Evolutionary conservation across 2,888 invertebrate species (phyloP), one percentile per base, ranked within the genome.

Genomic region (Alloscopus bannaensis): DNA sequence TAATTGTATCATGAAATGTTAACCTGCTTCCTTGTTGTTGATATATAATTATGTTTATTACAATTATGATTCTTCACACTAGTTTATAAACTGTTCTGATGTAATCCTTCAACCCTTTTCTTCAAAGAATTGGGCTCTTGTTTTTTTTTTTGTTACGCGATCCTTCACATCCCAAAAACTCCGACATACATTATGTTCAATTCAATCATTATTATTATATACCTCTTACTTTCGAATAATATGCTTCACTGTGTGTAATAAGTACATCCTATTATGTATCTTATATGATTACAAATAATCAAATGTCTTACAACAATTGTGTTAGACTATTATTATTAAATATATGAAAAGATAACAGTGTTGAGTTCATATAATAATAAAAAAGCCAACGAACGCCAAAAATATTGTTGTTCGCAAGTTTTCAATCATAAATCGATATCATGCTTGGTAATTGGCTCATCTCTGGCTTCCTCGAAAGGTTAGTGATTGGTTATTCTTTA

Each of bases 321-420:
- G 45, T 66, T 66, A 52, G 36, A 77, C 42, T 69, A 77, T n/a
- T n/a, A n/a, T n/a, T n/a, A n/a, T 55, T 57, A 65, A 62, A 77
- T 65, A 45, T 77, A 55, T 70, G 40, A 65, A 70, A 76, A 66
- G 66, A 64, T 77, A 77, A 70, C 70, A 77, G 40, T 50, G 47
- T 70, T 69, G 55, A 70, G 77, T 77, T 77, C 77, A 57, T 65
- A 77, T n/a, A n/a, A n/a, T n/a, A n/a, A n/a, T n/a, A 47, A 77
- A 70, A 77, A 77, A 77, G 77, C 77, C 77, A 77, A 70, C 77
- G 77, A 77, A 70, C 77, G 77, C 77, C 77, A 77, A 77, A 77
- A 77, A 68, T 11, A n/a, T n/a, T n/a, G n/a, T n/a, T n/a, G n/a
- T n/a, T n/a, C n/a, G n/a, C n/a, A n/a, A n/a, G n/a, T n/a, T n/a